Conservation (phyloP, 2,113 vertebrate genomes). For the Vulpes vulpes region DNA sequence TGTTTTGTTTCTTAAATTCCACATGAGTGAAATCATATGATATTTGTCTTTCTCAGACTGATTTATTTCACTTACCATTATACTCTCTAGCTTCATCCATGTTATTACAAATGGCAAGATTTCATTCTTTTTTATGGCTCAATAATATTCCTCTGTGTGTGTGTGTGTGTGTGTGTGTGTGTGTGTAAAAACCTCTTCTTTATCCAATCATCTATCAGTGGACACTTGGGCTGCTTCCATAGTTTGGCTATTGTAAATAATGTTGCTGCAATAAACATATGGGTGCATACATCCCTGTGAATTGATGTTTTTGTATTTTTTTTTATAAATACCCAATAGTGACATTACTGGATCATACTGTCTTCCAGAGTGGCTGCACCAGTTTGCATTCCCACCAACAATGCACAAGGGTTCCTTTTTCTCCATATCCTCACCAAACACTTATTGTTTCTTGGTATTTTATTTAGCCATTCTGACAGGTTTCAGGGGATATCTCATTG, state of each 20-base stretch:
- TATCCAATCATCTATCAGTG: background rate
- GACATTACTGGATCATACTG: no score
- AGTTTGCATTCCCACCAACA: no score
- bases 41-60: background rate
- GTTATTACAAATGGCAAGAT: background rate
- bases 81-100: background rate
- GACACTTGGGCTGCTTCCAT: no score
- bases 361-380: no score
- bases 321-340: no score
- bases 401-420: no score
- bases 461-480: background rate
- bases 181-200: background rate
- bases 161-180: background rate
- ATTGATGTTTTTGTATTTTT: no score
- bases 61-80: background rate
- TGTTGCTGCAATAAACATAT: no score
- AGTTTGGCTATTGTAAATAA: no score
- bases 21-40: background rate
- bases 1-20: background rate
- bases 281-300: no score
- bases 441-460: no score
- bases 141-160: background rate
- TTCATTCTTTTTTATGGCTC: background rate
- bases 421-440: no score
- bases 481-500: background rate